These are phyloP conservation scores for Tyria jacobaeae DNA, from an alignment of 2,888 invertebrate genomes.

Conservation along the genomic window DNA sequence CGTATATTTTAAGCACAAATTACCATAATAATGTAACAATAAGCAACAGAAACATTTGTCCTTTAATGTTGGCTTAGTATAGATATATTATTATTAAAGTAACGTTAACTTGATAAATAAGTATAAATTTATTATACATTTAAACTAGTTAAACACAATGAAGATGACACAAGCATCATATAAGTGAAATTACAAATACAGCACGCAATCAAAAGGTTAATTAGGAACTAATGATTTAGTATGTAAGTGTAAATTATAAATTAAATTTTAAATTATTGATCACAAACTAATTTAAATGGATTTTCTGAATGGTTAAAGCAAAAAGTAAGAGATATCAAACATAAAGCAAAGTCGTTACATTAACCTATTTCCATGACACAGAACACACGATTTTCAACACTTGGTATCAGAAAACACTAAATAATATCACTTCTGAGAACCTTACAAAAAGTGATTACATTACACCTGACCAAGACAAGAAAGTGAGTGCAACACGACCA, in stretches of 20 bases:
- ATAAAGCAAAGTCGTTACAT: not conserved
- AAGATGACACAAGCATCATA: too few species aligned
- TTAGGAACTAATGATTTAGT: conserved; percentile 12
- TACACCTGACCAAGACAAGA: conserved; percentile 84
- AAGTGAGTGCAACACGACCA: conserved; percentile 81
- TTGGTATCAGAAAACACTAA: conserved; percentile 54
- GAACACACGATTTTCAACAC: conserved; percentile 36
- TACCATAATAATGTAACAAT: conserved; percentile 36
- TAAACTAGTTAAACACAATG: conserved; percentile 6
- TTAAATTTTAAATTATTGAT: not conserved
- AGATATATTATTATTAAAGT: conserved; percentile 2
- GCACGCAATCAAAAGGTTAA: conserved; percentile 17
- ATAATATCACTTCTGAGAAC: conserved; percentile 64
- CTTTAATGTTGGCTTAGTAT: not conserved
- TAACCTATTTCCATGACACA: conserved; percentile 37
- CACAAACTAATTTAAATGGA: not conserved
- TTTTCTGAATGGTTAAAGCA: not conserved
- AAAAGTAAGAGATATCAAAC: not conserved
- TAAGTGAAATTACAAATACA: too few species aligned
- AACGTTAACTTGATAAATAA: conserved; percentile 8
- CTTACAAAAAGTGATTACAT: conserved; percentile 74
- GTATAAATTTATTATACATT: conserved; percentile 3
- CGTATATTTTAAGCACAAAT: conserved; percentile 34
- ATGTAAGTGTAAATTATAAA: conserved; percentile 5
- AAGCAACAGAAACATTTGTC: conserved; percentile 16